Percentiles rank a stretch among this genome's conserved stretches.
Evolutionary conservation across 64 coral and sea anemone species (phyloP).

Genomic region (Catalaphyllia jardinei): DNA sequence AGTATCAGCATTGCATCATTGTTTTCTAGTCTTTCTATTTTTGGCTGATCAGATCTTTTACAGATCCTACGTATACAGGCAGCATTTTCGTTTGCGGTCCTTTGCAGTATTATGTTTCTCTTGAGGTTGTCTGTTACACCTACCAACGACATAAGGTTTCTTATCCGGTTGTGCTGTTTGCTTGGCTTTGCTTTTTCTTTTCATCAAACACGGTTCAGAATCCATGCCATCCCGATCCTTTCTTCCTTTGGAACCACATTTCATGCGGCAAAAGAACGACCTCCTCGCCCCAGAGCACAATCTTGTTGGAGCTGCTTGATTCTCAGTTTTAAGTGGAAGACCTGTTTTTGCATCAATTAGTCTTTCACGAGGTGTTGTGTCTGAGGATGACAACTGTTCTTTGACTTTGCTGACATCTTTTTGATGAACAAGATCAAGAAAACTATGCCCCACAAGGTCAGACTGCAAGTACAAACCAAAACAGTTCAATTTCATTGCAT

Average conservation of each 20-base stretch:
- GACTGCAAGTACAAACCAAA: constrained; percentile 53
- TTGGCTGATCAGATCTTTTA: too few species aligned
- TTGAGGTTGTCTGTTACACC: neutral
- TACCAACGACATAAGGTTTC: constrained; percentile 76
- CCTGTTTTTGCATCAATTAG: constrained; percentile 34
- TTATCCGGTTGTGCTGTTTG: constrained; percentile 26
- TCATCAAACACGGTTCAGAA: constrained; percentile 22
- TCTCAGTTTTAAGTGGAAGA: constrained; percentile 31
- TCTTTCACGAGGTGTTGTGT: constrained; percentile 47
- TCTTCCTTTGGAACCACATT: constrained; percentile 36
- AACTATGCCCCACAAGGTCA: constrained; percentile 86
- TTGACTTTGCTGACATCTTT: constrained; percentile 83
- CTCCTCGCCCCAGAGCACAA: constrained; percentile 85
- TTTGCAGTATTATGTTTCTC: too few species aligned
- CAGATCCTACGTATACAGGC: too few species aligned
- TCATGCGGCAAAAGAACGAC: constrained; percentile 91
- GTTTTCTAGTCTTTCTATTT: too few species aligned
- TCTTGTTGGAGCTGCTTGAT: constrained; percentile 31
- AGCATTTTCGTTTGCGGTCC: too few species aligned
- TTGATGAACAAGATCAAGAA: constrained; percentile 81
- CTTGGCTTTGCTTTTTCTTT: constrained; percentile 64
- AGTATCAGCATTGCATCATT: too few species aligned
- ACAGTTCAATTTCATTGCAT: neutral
- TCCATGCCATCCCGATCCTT: constrained; percentile 48
- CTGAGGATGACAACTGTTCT: constrained; percentile 73